phyloP scores from a whole-genome alignment of 23 tunicate genomes.

The Clavelina lepadiformis region DNA sequence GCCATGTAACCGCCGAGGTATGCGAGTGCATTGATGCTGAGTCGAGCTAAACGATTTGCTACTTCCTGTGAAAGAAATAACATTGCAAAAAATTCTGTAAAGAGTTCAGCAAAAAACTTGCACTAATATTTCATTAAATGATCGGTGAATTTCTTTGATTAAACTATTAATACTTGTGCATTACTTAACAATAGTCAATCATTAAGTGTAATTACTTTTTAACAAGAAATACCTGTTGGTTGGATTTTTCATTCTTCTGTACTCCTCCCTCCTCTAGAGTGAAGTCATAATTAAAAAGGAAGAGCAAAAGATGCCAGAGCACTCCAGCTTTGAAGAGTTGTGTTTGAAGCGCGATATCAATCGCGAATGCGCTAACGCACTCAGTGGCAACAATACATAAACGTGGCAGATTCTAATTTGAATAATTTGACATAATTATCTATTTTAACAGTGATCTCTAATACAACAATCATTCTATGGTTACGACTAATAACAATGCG shows the following conservation, averaged over 20 bases:
- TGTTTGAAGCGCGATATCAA: conserved; percentile 83
- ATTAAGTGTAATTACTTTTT: too few relatives aligned
- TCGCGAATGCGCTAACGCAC: conserved; percentile 96
- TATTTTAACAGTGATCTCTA: background rate
- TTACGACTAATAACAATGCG: background rate
- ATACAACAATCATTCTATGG: background rate
- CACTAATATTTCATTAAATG: too few relatives aligned
- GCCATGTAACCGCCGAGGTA: conserved; percentile 75
- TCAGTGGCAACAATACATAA: conserved; percentile 77
- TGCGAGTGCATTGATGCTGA: conserved; percentile 84
- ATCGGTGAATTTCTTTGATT: too few relatives aligned
- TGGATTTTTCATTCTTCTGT: conserved; percentile 61
- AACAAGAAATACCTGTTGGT: conserved; percentile 95
- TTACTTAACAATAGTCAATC: too few relatives aligned
- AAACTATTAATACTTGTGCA: too few relatives aligned
- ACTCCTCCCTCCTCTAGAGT: conserved; percentile 99
- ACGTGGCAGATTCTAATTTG: conserved; percentile 56
- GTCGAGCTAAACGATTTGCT: conserved; percentile 75
- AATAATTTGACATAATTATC: too few relatives aligned
- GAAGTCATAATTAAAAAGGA: conserved; percentile 94
- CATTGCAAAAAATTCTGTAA: background rate
- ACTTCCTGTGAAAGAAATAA: conserved; percentile 49
- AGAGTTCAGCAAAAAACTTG: too few relatives aligned
- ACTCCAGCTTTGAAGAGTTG: conserved; percentile 89
- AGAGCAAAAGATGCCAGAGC: conserved; percentile 82